Conservation (phyloP, 1,140 invertebrate genomes). For the Linepithema humile region DNA sequence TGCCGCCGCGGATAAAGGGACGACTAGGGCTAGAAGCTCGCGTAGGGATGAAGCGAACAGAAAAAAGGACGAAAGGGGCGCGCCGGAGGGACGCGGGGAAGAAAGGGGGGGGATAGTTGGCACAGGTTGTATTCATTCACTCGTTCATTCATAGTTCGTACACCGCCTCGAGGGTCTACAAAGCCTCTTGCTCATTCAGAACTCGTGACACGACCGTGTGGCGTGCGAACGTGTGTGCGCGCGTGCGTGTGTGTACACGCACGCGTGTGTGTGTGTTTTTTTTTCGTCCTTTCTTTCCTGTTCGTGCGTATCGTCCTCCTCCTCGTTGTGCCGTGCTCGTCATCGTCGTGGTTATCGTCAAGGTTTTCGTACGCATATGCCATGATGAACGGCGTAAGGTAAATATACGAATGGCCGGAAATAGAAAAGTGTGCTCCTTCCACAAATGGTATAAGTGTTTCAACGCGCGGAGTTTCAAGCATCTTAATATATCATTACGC, state of each 20-base stretch:
- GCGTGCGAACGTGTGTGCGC: neutral
- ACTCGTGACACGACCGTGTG: conserved; percentile 66
- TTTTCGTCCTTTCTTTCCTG: conserved; percentile 56
- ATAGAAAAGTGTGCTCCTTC: conserved; percentile 43
- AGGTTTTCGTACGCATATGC: conserved; percentile 52
- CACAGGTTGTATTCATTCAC: conserved; percentile 74
- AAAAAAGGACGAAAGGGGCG: conserved; percentile 53
- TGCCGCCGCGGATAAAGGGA: conserved; percentile 16
- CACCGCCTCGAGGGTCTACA: conserved; percentile 70
- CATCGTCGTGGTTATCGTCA: conserved; percentile 59
- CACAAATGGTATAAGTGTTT: conserved; percentile 37
- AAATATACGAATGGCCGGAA: conserved; percentile 56
- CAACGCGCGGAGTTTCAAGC: neutral
- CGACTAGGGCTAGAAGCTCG: conserved; percentile 3
- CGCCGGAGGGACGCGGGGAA: neutral
- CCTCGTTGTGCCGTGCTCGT: neutral
- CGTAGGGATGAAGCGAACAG: conserved; percentile 56
- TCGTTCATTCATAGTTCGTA: conserved; percentile 74
- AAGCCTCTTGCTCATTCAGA: conserved; percentile 72
- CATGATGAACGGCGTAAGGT: conserved; percentile 52
- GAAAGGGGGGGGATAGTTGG: conserved; percentile 39
- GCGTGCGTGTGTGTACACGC: conserved; percentile 8
- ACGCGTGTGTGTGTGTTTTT: neutral
- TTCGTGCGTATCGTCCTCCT: conserved; percentile 44
- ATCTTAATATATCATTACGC: neutral